A percentile compares a stretch with the other conserved stretches of the same genome.
These are phyloP conservation scores for Halichoeres trimaculatus DNA, from an alignment of 2,113 vertebrate species.

Conservation along the genomic window DNA sequence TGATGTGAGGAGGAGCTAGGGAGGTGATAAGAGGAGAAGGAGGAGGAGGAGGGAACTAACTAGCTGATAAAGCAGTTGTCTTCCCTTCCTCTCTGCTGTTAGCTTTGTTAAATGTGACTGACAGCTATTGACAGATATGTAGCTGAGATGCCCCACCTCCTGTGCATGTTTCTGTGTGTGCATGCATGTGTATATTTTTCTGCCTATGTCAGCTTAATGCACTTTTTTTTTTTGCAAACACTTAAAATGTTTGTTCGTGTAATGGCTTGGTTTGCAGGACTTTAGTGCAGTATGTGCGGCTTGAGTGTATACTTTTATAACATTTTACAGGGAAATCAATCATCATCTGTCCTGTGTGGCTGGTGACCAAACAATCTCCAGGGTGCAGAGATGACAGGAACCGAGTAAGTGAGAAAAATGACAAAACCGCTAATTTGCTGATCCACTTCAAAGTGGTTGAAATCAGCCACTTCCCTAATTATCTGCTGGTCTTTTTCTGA, in stretches of 20 bases:
- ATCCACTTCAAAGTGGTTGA: slow-evolving; percentile 45
- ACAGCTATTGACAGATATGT: slow-evolving; percentile 78
- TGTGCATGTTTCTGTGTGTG: slow-evolving; percentile 1
- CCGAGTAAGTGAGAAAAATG: background rate
- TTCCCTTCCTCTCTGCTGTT: slow-evolving; percentile 64
- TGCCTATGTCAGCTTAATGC: background rate
- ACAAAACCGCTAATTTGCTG: slow-evolving; percentile 62
- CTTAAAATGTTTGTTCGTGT: background rate
- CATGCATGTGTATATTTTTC: background rate
- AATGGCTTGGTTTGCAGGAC: slow-evolving; percentile 35
- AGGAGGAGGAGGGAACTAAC: slow-evolving; percentile 33
- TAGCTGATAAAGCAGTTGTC: slow-evolving; percentile 74
- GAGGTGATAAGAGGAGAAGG: slow-evolving; percentile 22
- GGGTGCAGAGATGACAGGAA: slow-evolving; percentile 28
- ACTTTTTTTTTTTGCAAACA: background rate
- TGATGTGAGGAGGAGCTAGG: background rate
- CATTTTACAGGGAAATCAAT: slow-evolving; percentile 40
- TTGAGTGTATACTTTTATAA: slow-evolving; percentile 44
- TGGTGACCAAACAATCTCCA: slow-evolving; percentile 33
- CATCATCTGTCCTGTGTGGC: slow-evolving; percentile 58
- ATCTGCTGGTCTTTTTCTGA: background rate
- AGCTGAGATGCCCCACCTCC: slow-evolving; percentile 58
- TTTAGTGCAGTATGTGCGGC: slow-evolving; percentile 35
- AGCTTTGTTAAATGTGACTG: slow-evolving; percentile 78
- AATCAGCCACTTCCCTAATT: slow-evolving; percentile 15